Base-by-base conservation (phyloP, 2,113 vertebrate species). In the Platysternon megacephalum region DNA sequence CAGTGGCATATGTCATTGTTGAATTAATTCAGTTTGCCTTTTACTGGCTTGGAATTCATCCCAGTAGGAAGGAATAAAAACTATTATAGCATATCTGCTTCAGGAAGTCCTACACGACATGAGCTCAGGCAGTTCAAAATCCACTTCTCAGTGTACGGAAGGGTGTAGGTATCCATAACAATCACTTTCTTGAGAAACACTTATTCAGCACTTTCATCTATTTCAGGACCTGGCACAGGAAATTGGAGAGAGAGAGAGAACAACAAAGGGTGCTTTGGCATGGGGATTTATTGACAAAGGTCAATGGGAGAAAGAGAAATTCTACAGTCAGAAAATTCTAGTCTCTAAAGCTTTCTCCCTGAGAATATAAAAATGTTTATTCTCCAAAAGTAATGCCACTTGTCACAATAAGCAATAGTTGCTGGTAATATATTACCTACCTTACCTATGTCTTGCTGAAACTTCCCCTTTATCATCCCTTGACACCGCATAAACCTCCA, bases 21-120 rank as follows among this genome's bases (percentile, higher is more conserved):
- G 98, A 98, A 98, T 98, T 98, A 98, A 98, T 98, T 98, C 98
- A 98, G 98, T 98, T 98, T 98, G 98, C 98, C 98, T 98, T 98
- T 98, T 98, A 97, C 97, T 98, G 97, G 98, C 98, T 98, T 98
- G 98, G 98, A 98, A 98, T 97, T 95, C 97, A 97, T 98, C 98
- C 98, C 98, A 98, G 98, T 97, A 97, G 97, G 95, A 98, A 98
- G 98, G 97, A 98, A 98, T 97, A 98, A 97, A 97, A 97, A 94
- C 94, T 97, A 98, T 97, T 95, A 97, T 97, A 98, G 97, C 88
- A n/a, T 98, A 97, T 97, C 97, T 96, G 96, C 94, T 97, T 95
- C 95, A 94, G 93, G 93, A 96, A 95, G 94, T 88, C 83, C 93
- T 79, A 81, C 85, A 93, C 39, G 76, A 95, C 91, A 96, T 58